Evolutionary conservation across 1,140 invertebrate genomes (phyloP).

Genomic region (Zaprionus capensis): DNA sequence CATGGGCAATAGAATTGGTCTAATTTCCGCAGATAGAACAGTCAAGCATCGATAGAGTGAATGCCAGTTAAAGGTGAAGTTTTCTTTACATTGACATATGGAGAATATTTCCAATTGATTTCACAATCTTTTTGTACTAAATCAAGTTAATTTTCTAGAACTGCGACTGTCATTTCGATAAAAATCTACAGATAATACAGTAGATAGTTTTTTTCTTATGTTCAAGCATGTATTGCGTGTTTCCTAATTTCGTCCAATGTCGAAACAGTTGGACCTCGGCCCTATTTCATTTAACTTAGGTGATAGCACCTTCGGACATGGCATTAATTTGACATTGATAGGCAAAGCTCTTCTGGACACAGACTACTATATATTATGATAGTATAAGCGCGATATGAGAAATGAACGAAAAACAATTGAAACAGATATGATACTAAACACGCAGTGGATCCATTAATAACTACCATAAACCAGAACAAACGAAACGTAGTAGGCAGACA

Average conservation of each 20-base stretch:
- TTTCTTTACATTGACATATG: no score
- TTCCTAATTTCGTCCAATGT: neutral
- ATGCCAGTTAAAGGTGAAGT: neutral
- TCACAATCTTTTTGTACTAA: neutral
- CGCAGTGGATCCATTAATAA: constrained; percentile 36
- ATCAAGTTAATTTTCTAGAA: neutral
- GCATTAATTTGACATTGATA: constrained; percentile 19
- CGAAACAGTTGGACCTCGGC: neutral
- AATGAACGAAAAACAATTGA: constrained; percentile 2
- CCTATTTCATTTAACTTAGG: neutral
- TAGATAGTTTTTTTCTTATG: neutral
- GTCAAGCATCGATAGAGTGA: constrained; percentile 1
- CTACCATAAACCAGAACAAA: constrained; percentile 55
- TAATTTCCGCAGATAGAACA: constrained; percentile 31
- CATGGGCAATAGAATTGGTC: neutral
- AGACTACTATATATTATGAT: neutral
- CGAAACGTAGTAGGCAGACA: constrained; percentile 35
- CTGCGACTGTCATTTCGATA: neutral
- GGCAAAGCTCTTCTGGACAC: constrained; percentile 2
- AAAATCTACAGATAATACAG: neutral
- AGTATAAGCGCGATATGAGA: constrained; percentile 16
- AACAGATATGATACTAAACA: constrained; percentile 13
- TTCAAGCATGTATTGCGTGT: neutral
- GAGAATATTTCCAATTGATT: neutral
- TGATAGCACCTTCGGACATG: neutral